These are phyloP conservation scores for Scartelaos histophorus DNA, from an alignment of 2,113 vertebrate genomes.

Conservation along the genomic window DNA sequence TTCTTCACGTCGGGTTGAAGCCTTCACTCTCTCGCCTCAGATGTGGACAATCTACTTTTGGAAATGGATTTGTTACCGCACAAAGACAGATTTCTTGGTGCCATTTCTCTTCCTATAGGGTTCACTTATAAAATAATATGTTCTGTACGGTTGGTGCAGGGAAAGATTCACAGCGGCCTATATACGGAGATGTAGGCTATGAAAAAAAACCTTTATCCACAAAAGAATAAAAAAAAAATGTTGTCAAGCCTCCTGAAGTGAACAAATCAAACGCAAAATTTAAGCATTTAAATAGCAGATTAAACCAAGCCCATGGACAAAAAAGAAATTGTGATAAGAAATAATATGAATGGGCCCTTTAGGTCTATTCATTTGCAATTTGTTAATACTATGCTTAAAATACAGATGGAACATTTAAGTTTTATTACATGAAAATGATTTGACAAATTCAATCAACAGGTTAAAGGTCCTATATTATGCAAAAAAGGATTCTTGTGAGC, in stretches of 20 bases:
- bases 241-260: background rate
- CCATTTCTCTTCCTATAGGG: background rate
- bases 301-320: no score
- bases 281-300: background rate
- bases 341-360: background rate
- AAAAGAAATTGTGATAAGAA: background rate
- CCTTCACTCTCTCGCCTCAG: slow-evolving; percentile 58
- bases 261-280: background rate
- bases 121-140: background rate
- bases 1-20: slow-evolving; percentile 40
- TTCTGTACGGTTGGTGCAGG: background rate
- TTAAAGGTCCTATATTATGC: no score
- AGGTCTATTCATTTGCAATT: no score
- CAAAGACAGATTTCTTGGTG: background rate
- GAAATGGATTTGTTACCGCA: slow-evolving; percentile 66
- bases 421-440: no score
- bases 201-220: background rate
- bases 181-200: background rate
- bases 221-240: background rate
- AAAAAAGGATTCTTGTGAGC: no score
- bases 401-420: no score
- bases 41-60: slow-evolving; percentile 79
- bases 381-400: no score
- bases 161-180: no score
- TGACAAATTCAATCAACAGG: no score